phyloP scores from a whole-genome alignment of 2,797 vertebrate genomes.

The Mormyrus proboscirostris region DNA sequence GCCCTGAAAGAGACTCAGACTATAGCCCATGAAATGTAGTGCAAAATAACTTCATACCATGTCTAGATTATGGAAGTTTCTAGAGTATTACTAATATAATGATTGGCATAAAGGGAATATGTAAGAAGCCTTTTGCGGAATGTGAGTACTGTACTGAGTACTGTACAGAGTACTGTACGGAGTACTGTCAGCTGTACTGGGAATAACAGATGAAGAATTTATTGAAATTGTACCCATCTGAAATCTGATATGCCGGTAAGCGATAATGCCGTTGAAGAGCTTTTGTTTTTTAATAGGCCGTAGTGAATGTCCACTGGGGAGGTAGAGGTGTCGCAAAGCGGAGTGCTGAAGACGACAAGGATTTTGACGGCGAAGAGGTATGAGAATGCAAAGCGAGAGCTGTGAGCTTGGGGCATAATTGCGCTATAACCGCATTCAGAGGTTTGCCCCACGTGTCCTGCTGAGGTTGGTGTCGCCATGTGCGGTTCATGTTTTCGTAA shows the following conservation, averaged over 20 bases:
- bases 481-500: neutral
- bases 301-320: neutral
- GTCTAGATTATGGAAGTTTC: neutral
- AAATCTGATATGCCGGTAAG: neutral
- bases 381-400: neutral
- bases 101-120: neutral
- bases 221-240: neutral
- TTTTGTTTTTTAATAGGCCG: conserved; percentile 4
- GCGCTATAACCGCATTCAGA: neutral
- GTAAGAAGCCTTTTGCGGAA: neutral
- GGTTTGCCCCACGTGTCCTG: neutral
- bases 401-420: neutral
- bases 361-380: neutral
- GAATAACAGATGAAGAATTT: neutral
- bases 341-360: neutral
- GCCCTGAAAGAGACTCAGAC: neutral
- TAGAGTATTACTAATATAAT: neutral
- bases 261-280: neutral
- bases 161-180: neutral
- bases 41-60: neutral
- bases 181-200: conserved; percentile 2
- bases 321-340: neutral
- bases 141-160: neutral
- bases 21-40: neutral
- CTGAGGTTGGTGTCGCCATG: neutral